Evolutionary conservation across 2,113 vertebrate species (phyloP).

Genomic region (Gymnorhina tibicen): DNA sequence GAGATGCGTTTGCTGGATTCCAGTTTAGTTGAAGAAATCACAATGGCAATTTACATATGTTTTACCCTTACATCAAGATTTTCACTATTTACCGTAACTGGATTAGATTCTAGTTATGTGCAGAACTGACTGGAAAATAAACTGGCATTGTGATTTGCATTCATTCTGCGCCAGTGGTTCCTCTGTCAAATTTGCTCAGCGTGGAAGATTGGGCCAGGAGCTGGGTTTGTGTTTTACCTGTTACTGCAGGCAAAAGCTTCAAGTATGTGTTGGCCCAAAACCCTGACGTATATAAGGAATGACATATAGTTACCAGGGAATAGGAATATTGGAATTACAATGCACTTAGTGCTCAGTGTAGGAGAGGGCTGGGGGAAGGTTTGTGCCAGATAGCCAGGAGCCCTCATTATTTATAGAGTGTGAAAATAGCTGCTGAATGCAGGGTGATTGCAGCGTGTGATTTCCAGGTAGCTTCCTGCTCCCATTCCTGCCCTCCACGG

Average conservation of each 20-base stretch:
- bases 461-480: not conserved
- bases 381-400: not conserved
- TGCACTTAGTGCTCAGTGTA: not conserved
- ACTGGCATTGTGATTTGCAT: slow-evolving; percentile 22
- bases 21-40: not conserved
- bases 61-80: not conserved
- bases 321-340: not conserved
- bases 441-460: not conserved
- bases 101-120: slow-evolving; percentile 32
- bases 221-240: slow-evolving; percentile 27
- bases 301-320: not conserved
- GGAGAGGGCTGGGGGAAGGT: not conserved
- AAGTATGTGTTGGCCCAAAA: not conserved
- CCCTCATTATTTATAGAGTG: not conserved
- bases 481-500: accelerated
- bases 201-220: not conserved
- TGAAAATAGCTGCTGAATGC: not conserved
- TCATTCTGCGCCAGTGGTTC: slow-evolving; percentile 27
- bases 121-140: slow-evolving; percentile 35
- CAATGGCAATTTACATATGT: slow-evolving; percentile 16
- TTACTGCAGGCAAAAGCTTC: slow-evolving; percentile 13
- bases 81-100: slow-evolving; percentile 21
- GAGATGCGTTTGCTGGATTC: not conserved
- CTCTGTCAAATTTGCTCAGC: slow-evolving; percentile 10
- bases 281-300: not conserved